Conservation (phyloP, 2,888 invertebrate species). For the Drosophila mettleri region DNA sequence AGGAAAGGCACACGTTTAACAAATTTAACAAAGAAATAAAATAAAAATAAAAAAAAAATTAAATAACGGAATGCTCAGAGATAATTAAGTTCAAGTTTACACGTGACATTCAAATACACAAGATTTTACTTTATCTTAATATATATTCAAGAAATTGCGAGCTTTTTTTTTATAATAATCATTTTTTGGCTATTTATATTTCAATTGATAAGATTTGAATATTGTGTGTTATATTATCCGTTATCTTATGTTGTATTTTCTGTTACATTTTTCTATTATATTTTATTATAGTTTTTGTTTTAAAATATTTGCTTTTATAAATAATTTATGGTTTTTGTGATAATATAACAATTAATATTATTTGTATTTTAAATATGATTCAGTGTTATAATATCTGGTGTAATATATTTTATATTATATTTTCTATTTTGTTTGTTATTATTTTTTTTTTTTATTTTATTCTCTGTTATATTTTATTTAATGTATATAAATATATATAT, state of each 20-base stretch:
- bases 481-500: no score
- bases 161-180: no score
- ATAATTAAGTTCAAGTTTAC: constrained; percentile 39
- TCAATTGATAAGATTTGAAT: not conserved
- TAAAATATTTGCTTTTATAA: not conserved
- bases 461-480: not conserved
- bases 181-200: not conserved
- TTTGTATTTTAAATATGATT: no score
- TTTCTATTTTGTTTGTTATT: not conserved
- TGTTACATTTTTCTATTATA: not conserved
- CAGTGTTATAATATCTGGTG: not conserved
- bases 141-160: not conserved
- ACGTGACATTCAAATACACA: constrained; percentile 20
- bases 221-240: not conserved
- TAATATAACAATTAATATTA: not conserved
- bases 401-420: not conserved
- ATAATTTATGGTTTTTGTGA: no score
- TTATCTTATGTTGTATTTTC: not conserved
- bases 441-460: not conserved
- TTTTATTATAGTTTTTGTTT: not conserved
- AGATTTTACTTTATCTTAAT: not conserved
- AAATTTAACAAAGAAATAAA: constrained; percentile 30
- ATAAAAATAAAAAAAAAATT: constrained; percentile 26
- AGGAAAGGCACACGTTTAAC: constrained; percentile 47
- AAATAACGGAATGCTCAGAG: constrained; percentile 65